Conservation (phyloP, 2,113 vertebrate genomes). For the Festucalex cinctus region DNA sequence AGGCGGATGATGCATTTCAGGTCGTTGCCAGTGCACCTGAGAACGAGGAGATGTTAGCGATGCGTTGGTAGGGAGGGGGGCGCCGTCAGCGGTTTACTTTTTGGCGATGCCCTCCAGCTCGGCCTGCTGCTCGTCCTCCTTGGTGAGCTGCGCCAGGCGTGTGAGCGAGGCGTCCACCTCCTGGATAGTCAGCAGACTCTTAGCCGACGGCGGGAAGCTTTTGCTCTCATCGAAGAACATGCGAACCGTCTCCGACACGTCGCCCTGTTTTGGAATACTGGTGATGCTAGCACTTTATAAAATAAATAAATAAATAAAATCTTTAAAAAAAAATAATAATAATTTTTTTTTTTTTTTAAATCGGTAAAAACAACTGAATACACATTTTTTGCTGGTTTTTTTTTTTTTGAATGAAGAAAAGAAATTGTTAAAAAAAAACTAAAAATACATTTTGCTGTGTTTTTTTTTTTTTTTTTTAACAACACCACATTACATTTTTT, state of each 20-base stretch:
- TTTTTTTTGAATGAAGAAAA: too few species aligned
- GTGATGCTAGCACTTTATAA: too few species aligned
- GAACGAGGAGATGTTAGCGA: constrained; percentile 4
- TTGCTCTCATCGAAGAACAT: constrained; percentile 93
- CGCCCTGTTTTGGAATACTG: constrained; percentile 82
- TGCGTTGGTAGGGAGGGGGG: neutral
- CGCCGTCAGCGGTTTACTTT: constrained; percentile 67
- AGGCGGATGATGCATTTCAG: constrained; percentile 93
- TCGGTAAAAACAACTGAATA: too few species aligned
- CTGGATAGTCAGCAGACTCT: constrained; percentile 92
- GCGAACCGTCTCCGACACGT: constrained; percentile 92
- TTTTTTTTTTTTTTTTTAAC: too few species aligned
- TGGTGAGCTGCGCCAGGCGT: constrained; percentile 87
- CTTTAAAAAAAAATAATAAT: too few species aligned
- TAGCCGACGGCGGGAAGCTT: constrained; percentile 84
- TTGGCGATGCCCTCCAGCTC: constrained; percentile 83
- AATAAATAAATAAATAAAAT: too few species aligned
- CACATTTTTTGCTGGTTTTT: too few species aligned
- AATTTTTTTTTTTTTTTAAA: too few species aligned
- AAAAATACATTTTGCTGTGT: too few species aligned
- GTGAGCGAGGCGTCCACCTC: constrained; percentile 88
- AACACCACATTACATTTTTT: too few species aligned
- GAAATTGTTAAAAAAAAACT: too few species aligned
- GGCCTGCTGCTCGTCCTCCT: constrained; percentile 93
- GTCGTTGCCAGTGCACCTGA: constrained; percentile 92